phyloP scores from a whole-genome alignment of 23 tunicate genomes.

The Clavelina lepadiformis region DNA sequence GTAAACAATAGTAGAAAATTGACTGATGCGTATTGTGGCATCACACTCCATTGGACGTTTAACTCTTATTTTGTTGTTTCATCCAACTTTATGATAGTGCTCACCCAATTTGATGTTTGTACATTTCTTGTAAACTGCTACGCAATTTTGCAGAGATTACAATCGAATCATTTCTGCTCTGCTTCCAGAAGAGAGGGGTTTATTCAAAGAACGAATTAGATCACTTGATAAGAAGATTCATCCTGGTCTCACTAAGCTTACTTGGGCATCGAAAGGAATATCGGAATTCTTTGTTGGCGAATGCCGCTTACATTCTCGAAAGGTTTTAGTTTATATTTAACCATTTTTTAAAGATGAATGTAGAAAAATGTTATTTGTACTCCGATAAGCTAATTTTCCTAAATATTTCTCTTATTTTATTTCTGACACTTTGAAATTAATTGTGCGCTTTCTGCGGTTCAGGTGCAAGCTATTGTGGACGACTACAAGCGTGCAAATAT shows the following conservation, averaged over 20 bases:
- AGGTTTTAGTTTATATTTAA: slow-evolving; percentile 28
- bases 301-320: slow-evolving; percentile 85
- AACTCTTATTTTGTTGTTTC: neutral
- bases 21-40: neutral
- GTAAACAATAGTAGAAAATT: no score
- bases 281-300: slow-evolving; percentile 93
- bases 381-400: no score
- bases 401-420: no score
- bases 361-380: no score
- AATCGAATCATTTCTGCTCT: slow-evolving; percentile 83
- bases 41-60: neutral
- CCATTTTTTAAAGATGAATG: no score
- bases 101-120: no score
- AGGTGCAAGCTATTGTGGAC: slow-evolving; percentile 89
- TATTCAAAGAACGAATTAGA: slow-evolving; percentile 83
- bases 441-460: no score
- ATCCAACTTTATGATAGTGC: no score
- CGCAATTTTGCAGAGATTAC: slow-evolving; percentile 68
- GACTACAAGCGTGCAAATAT: slow-evolving; percentile 85
- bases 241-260: slow-evolving; percentile 84
- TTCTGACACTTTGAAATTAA: no score
- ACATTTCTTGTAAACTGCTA: no score
- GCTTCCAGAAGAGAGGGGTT: slow-evolving; percentile 72
- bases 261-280: slow-evolving; percentile 94
- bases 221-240: slow-evolving; percentile 93